Base-by-base conservation (phyloP, 2,888 invertebrate genomes). In the Rhagonycha lutea region DNA sequence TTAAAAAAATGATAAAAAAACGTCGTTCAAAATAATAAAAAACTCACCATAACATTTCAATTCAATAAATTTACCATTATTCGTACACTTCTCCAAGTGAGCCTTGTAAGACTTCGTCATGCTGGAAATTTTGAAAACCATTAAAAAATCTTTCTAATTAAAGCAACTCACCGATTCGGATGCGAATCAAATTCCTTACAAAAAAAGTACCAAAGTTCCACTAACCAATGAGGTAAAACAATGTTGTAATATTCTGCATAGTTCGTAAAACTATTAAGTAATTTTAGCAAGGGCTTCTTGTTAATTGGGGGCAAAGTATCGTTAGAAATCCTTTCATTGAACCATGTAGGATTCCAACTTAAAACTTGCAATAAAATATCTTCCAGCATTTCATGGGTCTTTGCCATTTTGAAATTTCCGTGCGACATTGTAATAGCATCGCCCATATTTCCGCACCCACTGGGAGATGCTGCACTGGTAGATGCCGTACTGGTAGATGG, bases 311-410 rank as follows among this genome's bases (percentile, higher is more conserved):
- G 92, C 69, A 90, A 47, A 62, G 4, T 24, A 10, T 68, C 14
- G 11, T 63, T 63, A 2, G 7, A 28, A n/a, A 14, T 69, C 8
- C 12, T 61, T 14, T 91, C 91, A 74, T 90, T 86, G 3, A 94
- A 83, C 94, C 94, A 94, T 26, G 89, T 88, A 9, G 93, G 91
- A 82, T 91, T 91, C 94, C 94, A 94, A 2, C 73, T 81, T 5
- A 93, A 87, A 78, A 94, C 90, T 78, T 89, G 89, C 78, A 89
- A 86, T 26, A 92, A 85, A 11, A 91, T 90, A 63, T 90, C 86
- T 78, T 90, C 89, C 80, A 88, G 84, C 65, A 60, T 67, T 14
- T 63, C 7, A 28, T 61, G 63, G 4, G 24, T 72, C 12, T 29
- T 14, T 12, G 69, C 26, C 8, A 60, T n/a, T 9, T 12, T 47